Base-by-base conservation (phyloP, 2,888 invertebrate species). In the Campoplex nolae region DNA sequence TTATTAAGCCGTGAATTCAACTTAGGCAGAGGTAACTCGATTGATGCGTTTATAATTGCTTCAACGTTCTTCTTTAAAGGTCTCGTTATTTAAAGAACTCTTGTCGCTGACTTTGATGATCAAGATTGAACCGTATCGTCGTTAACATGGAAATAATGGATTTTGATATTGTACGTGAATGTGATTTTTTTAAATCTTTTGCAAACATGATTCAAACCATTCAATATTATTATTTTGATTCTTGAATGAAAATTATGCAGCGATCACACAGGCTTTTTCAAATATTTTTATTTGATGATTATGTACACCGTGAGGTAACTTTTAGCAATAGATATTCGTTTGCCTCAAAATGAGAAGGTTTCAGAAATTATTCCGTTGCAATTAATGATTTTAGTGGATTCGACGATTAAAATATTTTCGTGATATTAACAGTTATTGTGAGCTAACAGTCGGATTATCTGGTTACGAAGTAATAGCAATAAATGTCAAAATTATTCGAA, bases 11-110 rank as follows among this genome's bases (percentile, higher is more conserved):
- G 42, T 68, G n/a, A 68, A n/a, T 68, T 42, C 6, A 9, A 42
- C 42, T n/a, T n/a, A 9, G 67, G 23, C n/a, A 42, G n/a, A 42
- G n/a, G 67, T 68, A 3, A 68, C 38, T 13, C 67, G 42, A 68
- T 68, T 16, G 1, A n/a, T 32, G 32, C 3, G 6, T 32, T 16
- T 28, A 51, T 32, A 73, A 51, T 56, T n/a, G n/a, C 74, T 35
- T 74, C n/a, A 56, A 13, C 56, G 38, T n/a, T 2, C 1, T 54
- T 56, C n/a, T 18, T 56, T 62, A 2, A 58, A 35, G 28, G 38
- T 62, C 38, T 67, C n/a, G 2, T 45, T 67, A 32, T 78, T 79
- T 67, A 13, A 28, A 56, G 54, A 58, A 78, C 16, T 70, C 9
- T 70, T 54, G n/a, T 56, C 28, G 78, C 18, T 68, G 38, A 38